A percentile compares a stretch with the other conserved stretches of the same genome.
phyloP scores from a whole-genome alignment of 2,888 invertebrate species.

The Nomada ruficornis region DNA sequence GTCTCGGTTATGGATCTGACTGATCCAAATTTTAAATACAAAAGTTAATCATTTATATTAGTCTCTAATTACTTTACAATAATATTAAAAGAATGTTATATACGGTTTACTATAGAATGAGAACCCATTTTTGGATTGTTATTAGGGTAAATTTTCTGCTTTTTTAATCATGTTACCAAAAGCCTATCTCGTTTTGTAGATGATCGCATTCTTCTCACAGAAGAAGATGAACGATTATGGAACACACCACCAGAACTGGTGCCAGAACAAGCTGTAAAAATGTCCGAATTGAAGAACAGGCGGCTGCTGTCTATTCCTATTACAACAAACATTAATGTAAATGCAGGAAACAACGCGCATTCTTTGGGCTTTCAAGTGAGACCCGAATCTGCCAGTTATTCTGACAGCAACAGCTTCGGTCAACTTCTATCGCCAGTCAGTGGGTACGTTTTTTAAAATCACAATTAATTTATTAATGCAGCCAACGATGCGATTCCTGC shows the following conservation, averaged over 20 bases:
- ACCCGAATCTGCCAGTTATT: constrained; percentile 77
- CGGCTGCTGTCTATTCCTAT: constrained; percentile 77
- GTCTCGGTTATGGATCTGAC: too few species aligned
- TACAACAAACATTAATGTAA: constrained; percentile 78
- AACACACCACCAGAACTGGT: constrained; percentile 76
- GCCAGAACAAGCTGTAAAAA: constrained; percentile 60
- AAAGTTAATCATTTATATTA: too few species aligned
- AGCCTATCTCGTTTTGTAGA: constrained; percentile 63
- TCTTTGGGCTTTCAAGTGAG: constrained; percentile 76
- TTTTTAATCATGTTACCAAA: neutral
- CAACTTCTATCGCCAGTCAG: constrained; percentile 58
- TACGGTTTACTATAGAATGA: too few species aligned
- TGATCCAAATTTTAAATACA: too few species aligned
- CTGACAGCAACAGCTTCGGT: constrained; percentile 76
- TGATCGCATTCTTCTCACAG: constrained; percentile 66
- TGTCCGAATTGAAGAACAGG: constrained; percentile 52
- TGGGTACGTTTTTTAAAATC: constrained; percentile 32
- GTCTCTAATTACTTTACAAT: too few species aligned
- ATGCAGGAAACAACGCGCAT: constrained; percentile 77
- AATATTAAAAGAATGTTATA: too few species aligned
- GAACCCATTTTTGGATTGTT: neutral
- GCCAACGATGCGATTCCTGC: too few species aligned
- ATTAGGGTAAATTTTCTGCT: neutral
- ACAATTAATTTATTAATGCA: neutral
- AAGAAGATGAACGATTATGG: constrained; percentile 73